Base-by-base conservation (phyloP, 2,797 vertebrate genomes). In the Amphiprion clarkii region DNA sequence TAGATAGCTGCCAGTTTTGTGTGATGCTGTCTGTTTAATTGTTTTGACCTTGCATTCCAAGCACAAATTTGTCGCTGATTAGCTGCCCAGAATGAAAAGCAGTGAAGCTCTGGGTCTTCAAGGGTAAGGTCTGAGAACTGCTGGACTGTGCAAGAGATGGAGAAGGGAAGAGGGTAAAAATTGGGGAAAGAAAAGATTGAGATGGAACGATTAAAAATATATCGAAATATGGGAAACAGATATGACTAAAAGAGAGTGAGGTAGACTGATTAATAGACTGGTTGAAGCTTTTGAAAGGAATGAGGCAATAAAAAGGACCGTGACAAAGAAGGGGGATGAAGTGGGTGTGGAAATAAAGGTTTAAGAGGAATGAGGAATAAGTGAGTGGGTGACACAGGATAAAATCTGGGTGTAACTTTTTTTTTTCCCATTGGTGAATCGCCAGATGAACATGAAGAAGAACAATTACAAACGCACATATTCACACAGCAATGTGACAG, bases 341-440 rank as follows among this genome's bases (percentile, higher is more conserved):
- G 9, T 10, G 8, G 33, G 33, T 1, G 33, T 2, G 9, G 33
- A 51, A 48, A 57, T 40, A 64, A 46, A 23, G 63, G 63, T 23
- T 77, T 42, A 53, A 46, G 17, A 59, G 67, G 68, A 71, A 61
- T 68, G 48, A 62, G 61, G 67, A 61, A 60, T 17, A 31, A 52
- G 53, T 62, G 71, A 42, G 65, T 67, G 78, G 74, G 42, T 78
- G 78, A 77, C 60, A 67, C 71, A 65, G 63, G 70, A 70, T 61
- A 40, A 62, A 77, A 71, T 81, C 68, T 0, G 31, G 49, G 49
- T 63, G n/a, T 51, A 31, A 49, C 55, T 40, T 64, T 11, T 39
- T 58, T 23, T 23, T 46, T 29, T 53, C 19, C 39, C 59, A 46
- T 25, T 21, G 39, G 75, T 78, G 76, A 82, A 72, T 67, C 6